phyloP scores from a whole-genome alignment of 2,797 vertebrate genomes.

The Brotula barbata region DNA sequence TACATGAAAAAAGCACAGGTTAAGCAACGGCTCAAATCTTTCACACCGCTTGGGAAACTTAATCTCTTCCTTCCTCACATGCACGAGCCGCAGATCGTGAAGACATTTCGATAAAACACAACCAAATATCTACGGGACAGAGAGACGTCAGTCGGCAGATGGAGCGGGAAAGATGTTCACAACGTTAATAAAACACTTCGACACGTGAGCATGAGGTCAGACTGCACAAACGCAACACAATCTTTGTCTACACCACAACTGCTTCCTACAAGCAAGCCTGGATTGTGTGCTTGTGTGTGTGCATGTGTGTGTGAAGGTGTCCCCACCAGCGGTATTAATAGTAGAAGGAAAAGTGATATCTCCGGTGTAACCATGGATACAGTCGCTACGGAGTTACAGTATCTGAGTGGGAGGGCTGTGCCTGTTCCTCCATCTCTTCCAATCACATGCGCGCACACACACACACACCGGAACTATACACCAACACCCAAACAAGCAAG shows the following conservation, averaged over 20 bases:
- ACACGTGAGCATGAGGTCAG: slow-evolving; percentile 17
- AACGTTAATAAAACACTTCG: slow-evolving; percentile 40
- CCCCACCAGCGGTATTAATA: slow-evolving; percentile 82
- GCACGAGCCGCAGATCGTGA: not conserved
- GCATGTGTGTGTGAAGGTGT: slow-evolving; percentile 75
- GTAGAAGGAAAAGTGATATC: slow-evolving; percentile 80
- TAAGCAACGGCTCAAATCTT: slow-evolving; percentile 45
- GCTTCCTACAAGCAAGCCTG: slow-evolving; percentile 46
- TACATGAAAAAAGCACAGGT: slow-evolving; percentile 39
- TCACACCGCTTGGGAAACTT: slow-evolving; percentile 40
- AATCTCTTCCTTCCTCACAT: slow-evolving; percentile 14
- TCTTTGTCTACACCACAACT: slow-evolving; percentile 38
- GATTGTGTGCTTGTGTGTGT: slow-evolving; percentile 16
- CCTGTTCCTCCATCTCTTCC: slow-evolving; percentile 44
- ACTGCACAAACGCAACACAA: slow-evolving; percentile 50
- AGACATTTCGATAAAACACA: not conserved
- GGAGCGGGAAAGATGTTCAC: slow-evolving; percentile 45
- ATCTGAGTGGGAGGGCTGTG: slow-evolving; percentile 71
- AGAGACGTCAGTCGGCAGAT: slow-evolving; percentile 31
- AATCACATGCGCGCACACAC: slow-evolving; percentile 6
- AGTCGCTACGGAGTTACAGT: slow-evolving; percentile 76
- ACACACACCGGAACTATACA: slow-evolving; percentile 11
- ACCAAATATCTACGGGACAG: slow-evolving; percentile 10
- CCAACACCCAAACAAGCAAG: slow-evolving; percentile 9
- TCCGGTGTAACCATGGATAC: slow-evolving; percentile 84